Conservation (phyloP, 2,113 vertebrate genomes). For the Camelus bactrianus region DNA sequence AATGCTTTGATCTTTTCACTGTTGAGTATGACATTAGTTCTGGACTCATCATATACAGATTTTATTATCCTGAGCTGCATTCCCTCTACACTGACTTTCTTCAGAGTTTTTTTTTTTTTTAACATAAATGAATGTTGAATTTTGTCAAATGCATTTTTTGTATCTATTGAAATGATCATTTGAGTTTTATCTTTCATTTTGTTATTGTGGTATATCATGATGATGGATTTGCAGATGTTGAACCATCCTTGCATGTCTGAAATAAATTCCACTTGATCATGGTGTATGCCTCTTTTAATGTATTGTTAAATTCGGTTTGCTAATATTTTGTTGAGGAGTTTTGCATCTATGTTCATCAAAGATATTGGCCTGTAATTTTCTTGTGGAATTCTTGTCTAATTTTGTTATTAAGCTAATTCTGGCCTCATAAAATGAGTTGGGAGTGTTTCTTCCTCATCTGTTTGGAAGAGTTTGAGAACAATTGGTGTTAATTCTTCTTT, state of each 20-base stretch:
- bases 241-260: neutral
- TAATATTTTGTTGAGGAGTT: neutral
- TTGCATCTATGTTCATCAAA: neutral
- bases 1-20: neutral
- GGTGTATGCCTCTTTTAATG: neutral
- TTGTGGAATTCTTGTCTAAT: neutral
- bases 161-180: neutral
- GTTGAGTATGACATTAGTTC: neutral
- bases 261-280: neutral
- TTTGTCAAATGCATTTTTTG: neutral
- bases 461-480: neutral
- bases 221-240: neutral
- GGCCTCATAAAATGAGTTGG: neutral
- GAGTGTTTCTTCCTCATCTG: neutral
- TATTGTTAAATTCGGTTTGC: neutral
- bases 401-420: neutral
- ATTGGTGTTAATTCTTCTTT: neutral
- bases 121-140: neutral
- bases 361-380: neutral
- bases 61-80: neutral
- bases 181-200: neutral
- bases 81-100: neutral
- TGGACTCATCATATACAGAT: neutral
- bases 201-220: neutral
- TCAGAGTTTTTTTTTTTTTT: neutral